A percentile compares a stretch with the other conserved stretches of the same genome.
Conservation (phyloP, 2,888 invertebrate species). For the Crioceris asparagi region DNA sequence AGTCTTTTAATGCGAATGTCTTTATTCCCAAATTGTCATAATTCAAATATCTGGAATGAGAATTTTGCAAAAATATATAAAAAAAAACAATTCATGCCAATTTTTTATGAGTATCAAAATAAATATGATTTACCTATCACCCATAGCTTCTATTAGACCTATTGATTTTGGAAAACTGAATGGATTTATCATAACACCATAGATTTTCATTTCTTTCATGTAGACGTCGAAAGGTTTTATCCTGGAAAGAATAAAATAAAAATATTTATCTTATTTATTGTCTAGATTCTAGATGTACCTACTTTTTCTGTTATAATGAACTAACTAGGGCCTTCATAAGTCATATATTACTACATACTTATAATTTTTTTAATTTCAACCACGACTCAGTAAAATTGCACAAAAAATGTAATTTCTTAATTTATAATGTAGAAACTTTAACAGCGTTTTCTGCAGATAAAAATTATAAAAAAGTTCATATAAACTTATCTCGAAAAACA, state of each 20-base stretch:
- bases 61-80: background rate
- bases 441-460: too few relatives aligned
- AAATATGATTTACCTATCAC: conserved; percentile 31
- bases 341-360: too few relatives aligned
- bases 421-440: too few relatives aligned
- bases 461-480: too few relatives aligned
- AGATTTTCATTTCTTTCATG: conserved; percentile 51
- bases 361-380: too few relatives aligned
- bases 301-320: background rate
- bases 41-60: conserved; percentile 44
- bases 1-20: conserved; percentile 44
- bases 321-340: background rate
- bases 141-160: conserved; percentile 52
- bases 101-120: too few relatives aligned
- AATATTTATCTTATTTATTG: background rate
- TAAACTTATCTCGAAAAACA: too few relatives aligned
- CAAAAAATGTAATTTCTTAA: too few relatives aligned
- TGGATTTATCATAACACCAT: conserved; percentile 58
- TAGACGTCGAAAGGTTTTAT: conserved; percentile 50
- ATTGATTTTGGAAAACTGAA: conserved; percentile 55
- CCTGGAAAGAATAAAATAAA: conserved; percentile 32
- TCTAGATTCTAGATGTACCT: background rate
- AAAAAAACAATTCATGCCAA: conserved; percentile 2
- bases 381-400: too few relatives aligned
- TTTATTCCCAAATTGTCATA: conserved; percentile 50